Conservation (phyloP, 2,113 vertebrate genomes). For the Nothobranchius furzeri region DNA sequence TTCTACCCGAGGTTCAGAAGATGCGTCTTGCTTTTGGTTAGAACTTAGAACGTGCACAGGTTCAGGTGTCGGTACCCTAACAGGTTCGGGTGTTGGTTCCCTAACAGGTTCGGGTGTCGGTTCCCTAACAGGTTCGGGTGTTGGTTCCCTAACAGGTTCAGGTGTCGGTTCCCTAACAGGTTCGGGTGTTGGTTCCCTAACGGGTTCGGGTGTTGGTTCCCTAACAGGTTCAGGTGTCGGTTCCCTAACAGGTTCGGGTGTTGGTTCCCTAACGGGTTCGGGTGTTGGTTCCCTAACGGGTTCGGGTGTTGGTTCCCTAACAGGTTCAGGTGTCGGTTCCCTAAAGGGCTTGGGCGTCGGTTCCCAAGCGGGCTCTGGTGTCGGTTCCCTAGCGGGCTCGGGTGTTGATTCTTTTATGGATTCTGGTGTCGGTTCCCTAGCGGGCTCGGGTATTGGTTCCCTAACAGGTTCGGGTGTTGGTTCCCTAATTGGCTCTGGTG, state of each 20-base stretch:
- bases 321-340: constrained; percentile 4
- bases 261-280: not conserved
- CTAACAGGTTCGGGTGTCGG: not conserved
- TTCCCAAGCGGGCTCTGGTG: not conserved
- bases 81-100: not conserved
- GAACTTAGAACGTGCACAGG: not conserved
- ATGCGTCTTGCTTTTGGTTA: not conserved
- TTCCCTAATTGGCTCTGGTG: no score
- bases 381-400: not conserved
- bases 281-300: not conserved
- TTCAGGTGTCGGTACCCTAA: constrained; percentile 2
- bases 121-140: not conserved
- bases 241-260: not conserved
- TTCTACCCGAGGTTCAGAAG: constrained; percentile 19
- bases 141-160: constrained; percentile 15
- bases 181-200: constrained; percentile 2
- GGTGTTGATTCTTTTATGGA: no score
- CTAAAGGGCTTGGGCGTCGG: not conserved
- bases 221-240: not conserved
- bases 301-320: constrained; percentile 5
- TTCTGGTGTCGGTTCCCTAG: constrained; percentile 1
- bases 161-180: not conserved
- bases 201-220: constrained; percentile 3
- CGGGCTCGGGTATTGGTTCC: constrained; percentile 3
- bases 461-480: not conserved